These are phyloP conservation scores for Agrilus planipennis DNA, from an alignment of 1,140 invertebrate species.

Conservation along the genomic window DNA sequence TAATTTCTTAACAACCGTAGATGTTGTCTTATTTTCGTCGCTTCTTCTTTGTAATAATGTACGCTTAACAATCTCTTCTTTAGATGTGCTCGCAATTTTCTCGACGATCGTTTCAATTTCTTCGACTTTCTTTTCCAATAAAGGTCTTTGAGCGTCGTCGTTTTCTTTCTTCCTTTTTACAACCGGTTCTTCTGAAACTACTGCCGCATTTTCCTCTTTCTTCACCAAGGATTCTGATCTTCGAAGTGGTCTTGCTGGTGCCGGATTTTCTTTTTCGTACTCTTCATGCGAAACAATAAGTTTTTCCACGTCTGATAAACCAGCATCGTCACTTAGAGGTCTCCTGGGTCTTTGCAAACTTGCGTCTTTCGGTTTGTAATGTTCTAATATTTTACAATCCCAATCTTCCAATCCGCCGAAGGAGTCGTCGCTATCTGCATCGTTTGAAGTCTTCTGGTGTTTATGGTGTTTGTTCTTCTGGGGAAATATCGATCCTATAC, in stretches of 20 bases:
- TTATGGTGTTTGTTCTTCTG: conserved; percentile 31
- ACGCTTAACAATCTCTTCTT: conserved; percentile 17
- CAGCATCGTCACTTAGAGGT: conserved; percentile 10
- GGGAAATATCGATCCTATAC: conserved; percentile 33
- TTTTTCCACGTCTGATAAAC: conserved; percentile 26
- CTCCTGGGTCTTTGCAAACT: conserved; percentile 28
- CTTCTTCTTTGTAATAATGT: conserved; percentile 21
- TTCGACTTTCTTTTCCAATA: not conserved
- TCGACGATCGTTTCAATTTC: no score
- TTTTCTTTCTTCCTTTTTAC: conserved; percentile 6
- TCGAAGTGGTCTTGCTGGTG: conserved; percentile 22
- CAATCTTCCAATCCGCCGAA: conserved; percentile 36
- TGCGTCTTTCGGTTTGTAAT: conserved; percentile 32
- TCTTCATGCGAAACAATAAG: conserved; percentile 23
- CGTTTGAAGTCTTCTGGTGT: conserved; percentile 19
- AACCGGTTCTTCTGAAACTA: conserved; percentile 11
- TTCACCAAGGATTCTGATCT: conserved; percentile 26
- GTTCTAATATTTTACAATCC: conserved; percentile 33
- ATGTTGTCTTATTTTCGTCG: not conserved
- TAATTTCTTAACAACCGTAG: not conserved
- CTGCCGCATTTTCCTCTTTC: conserved; percentile 22
- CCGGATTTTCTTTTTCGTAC: conserved; percentile 7
- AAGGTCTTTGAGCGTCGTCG: not conserved
- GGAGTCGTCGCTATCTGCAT: conserved; percentile 34
- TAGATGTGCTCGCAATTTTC: conserved; percentile 4